These are phyloP conservation scores for Petromus typicus DNA, from an alignment of 2,113 vertebrate genomes.

Conservation along the genomic window DNA sequence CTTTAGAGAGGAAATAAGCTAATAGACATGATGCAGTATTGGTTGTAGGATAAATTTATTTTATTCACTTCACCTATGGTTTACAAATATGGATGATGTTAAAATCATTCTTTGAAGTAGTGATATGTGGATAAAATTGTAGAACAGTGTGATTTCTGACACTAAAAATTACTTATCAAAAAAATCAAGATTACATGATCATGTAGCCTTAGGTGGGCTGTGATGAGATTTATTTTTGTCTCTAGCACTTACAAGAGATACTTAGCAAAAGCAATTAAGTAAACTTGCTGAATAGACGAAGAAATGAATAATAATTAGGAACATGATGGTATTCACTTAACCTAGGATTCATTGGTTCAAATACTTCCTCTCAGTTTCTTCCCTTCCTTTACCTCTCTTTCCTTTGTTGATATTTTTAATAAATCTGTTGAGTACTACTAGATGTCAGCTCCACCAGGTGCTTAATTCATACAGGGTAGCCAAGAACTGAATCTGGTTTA, in stretches of 20 bases:
- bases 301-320: neutral
- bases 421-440: neutral
- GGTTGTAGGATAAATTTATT: neutral
- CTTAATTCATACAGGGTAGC: neutral
- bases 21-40: neutral
- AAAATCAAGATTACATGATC: neutral
- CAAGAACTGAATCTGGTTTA: neutral
- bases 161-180: neutral
- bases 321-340: neutral
- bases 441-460: neutral
- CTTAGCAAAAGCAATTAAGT: neutral
- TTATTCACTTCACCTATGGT: neutral
- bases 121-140: neutral
- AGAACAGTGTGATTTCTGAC: neutral
- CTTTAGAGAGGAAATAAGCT: neutral
- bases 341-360: neutral
- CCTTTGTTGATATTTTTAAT: neutral
- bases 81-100: slow-evolving; percentile 1
- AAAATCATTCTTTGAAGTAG: slow-evolving; percentile 3
- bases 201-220: neutral
- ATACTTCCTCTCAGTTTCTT: rapidly evolving
- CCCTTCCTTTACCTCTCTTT: neutral
- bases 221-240: neutral
- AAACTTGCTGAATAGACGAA: neutral
- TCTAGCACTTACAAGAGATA: neutral